phyloP scores from a whole-genome alignment of 2,797 vertebrate genomes.

The Buceros bicornis region DNA sequence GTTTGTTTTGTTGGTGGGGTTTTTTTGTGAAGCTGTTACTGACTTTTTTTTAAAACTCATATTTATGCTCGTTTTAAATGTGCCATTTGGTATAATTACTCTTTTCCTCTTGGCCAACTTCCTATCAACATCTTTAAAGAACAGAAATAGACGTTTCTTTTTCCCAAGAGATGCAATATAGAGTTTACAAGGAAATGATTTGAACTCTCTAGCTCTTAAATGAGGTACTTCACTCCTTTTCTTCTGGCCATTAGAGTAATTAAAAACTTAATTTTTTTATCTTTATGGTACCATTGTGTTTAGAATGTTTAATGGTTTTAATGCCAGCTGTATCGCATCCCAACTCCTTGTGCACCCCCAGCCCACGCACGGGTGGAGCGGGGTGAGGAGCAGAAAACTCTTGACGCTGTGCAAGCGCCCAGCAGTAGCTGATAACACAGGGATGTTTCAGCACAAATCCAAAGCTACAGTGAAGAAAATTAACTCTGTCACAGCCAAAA shows the following conservation, averaged over 20 bases:
- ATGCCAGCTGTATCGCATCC: not conserved
- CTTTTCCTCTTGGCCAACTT: constrained; percentile 37
- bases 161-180: not conserved
- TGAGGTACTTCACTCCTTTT: not conserved
- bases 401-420: not conserved
- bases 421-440: not conserved
- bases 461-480: not conserved
- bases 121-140: constrained; percentile 22
- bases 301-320: not conserved
- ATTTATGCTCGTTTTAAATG: constrained; percentile 6
- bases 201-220: constrained; percentile 18
- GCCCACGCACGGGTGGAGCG: not conserved
- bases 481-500: not conserved
- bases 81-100: constrained; percentile 35
- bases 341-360: not conserved
- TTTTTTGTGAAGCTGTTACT: not conserved
- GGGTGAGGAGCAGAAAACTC: not conserved
- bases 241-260: not conserved
- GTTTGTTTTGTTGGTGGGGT: not conserved
- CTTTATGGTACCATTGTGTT: not conserved
- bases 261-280: not conserved
- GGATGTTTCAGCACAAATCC: not conserved
- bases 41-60: not conserved
- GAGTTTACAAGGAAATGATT: not conserved
- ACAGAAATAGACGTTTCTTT: constrained; percentile 17